phyloP scores from a whole-genome alignment of 2,113 vertebrate species.

The Cepphus grylle region DNA sequence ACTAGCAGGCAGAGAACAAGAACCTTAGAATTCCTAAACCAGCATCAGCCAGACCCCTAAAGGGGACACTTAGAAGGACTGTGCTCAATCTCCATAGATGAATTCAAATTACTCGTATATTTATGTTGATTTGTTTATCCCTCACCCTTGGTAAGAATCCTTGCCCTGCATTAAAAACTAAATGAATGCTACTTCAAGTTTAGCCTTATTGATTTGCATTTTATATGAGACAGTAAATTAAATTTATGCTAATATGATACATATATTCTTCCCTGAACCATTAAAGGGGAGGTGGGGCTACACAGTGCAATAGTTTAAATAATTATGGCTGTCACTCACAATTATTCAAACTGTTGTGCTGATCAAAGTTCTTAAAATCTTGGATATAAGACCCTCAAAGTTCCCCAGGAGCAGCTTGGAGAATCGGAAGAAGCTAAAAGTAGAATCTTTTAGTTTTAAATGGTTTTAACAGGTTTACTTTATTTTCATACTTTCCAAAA shows the following conservation, averaged over 20 bases:
- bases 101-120: not conserved
- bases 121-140: constrained; percentile 14
- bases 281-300: not conserved
- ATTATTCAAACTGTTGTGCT: not conserved
- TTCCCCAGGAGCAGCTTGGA: not conserved
- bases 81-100: not conserved
- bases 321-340: constrained; percentile 4
- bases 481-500: not conserved
- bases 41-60: not conserved
- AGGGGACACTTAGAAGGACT: not conserved
- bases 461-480: not conserved
- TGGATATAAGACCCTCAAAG: not conserved
- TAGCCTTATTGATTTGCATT: constrained; percentile 51
- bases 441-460: not conserved
- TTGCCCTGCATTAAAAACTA: constrained; percentile 3
- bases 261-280: constrained; percentile 7
- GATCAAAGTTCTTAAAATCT: not conserved
- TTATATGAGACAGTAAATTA: constrained; percentile 13
- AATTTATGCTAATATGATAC: constrained; percentile 39
- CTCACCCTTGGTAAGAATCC: not conserved
- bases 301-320: constrained; percentile 26
- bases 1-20: not conserved
- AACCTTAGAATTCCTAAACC: not conserved
- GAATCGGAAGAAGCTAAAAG: not conserved
- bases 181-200: constrained; percentile 31